Conservation (phyloP, 2,113 vertebrate genomes). For the Pan paniscus region DNA sequence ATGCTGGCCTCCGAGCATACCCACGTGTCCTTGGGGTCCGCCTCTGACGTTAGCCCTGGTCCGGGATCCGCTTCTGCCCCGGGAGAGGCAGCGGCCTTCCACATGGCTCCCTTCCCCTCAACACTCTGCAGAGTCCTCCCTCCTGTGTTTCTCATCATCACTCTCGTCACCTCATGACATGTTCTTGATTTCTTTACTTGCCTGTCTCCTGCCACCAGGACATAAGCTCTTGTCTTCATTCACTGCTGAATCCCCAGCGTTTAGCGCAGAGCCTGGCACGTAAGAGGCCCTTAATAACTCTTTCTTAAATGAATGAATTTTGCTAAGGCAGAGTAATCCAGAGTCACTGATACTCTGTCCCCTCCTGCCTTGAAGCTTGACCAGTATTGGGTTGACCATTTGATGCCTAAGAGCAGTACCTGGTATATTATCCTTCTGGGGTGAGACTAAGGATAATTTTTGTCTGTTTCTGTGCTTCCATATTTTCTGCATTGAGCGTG, state of each 20-base stretch:
- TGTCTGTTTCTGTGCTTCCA: fast-evolving
- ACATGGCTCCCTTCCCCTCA: not conserved
- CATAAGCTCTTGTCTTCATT: not conserved
- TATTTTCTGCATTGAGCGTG: not conserved
- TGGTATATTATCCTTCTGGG: not conserved
- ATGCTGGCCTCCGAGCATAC: not conserved
- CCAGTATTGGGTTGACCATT: fast-evolving
- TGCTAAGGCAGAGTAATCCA: not conserved
- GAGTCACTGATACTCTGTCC: too few species aligned
- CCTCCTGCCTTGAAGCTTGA: not conserved
- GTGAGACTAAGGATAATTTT: not conserved
- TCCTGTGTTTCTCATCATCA: not conserved
- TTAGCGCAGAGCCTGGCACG: not conserved
- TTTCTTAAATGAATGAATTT: not conserved
- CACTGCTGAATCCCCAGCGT: not conserved
- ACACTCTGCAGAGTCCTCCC: not conserved
- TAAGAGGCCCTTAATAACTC: not conserved
- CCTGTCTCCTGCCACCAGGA: not conserved
- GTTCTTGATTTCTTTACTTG: not conserved
- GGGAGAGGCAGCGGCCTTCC: fast-evolving
- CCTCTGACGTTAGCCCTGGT: not conserved
- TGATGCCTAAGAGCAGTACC: not conserved
- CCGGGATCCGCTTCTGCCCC: too few species aligned
- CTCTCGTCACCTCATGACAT: fast-evolving
- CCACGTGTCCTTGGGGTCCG: fast-evolving